Conservation (phyloP, 2,113 vertebrate species). For the Heteronetta atricapilla region DNA sequence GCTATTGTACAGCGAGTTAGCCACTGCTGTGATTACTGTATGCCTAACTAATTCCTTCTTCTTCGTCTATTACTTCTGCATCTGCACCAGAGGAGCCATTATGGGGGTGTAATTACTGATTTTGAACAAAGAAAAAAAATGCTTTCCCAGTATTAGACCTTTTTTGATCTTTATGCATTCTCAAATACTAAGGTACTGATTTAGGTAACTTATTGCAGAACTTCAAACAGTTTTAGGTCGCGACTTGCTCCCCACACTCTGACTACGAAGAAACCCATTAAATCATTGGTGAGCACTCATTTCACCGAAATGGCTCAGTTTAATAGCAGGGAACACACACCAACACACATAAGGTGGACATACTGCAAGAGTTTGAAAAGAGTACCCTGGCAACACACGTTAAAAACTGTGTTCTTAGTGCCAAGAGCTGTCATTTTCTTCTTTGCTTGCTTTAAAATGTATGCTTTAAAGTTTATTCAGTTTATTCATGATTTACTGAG, state of each 20-base stretch:
- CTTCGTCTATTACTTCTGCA: slow-evolving; percentile 22
- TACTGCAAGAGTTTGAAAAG: not conserved
- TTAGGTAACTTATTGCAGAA: slow-evolving; percentile 24
- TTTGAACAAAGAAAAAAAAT: not conserved
- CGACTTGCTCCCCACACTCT: not conserved
- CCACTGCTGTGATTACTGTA: slow-evolving; percentile 2
- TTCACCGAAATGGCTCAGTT: not conserved
- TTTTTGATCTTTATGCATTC: not conserved
- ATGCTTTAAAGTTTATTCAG: too few relatives aligned
- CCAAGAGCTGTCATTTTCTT: not conserved
- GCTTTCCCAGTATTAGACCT: not conserved
- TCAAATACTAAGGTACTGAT: not conserved
- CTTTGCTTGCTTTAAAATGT: not conserved
- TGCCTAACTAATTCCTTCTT: slow-evolving; percentile 40
- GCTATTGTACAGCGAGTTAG: not conserved
- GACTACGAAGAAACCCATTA: not conserved
- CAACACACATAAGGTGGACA: not conserved
- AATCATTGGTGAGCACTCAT: not conserved
- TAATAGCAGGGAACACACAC: not conserved
- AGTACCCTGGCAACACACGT: not conserved
- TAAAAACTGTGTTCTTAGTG: too few relatives aligned
- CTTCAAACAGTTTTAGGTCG: not conserved
- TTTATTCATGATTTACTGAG: not conserved
- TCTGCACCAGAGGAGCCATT: slow-evolving; percentile 27
- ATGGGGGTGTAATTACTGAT: slow-evolving; percentile 40